Conservation (phyloP, 2,797 vertebrate genomes). For the Acanthurus tractus region DNA sequence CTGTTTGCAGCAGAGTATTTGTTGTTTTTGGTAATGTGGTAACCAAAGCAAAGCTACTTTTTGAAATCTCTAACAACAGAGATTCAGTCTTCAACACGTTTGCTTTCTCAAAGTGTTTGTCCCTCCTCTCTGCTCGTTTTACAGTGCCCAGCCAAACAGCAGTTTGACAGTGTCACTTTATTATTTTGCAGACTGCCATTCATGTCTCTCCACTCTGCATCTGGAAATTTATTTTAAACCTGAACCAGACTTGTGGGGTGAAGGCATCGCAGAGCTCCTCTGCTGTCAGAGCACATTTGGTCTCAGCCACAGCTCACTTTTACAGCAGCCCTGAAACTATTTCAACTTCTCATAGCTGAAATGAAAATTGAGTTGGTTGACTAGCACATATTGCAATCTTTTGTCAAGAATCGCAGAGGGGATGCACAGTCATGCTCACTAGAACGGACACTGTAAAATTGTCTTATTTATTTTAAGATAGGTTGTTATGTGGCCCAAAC, state of each 20-base stretch:
- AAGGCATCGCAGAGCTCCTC: constrained; percentile 38
- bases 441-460: constrained; percentile 38
- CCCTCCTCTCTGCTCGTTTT: background rate
- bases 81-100: background rate
- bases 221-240: constrained; percentile 65
- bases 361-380: constrained; percentile 17
- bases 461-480: constrained; percentile 61
- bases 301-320: constrained; percentile 49
- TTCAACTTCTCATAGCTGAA: constrained; percentile 33
- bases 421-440: constrained; percentile 19
- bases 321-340: constrained; percentile 34
- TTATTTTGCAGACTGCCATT: constrained; percentile 26
- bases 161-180: constrained; percentile 12
- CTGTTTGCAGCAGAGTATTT: constrained; percentile 13
- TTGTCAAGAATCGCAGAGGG: constrained; percentile 9
- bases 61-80: background rate
- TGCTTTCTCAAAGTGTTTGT: background rate
- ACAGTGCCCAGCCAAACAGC: constrained; percentile 11
- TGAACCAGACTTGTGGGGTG: constrained; percentile 35
- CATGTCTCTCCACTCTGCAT: constrained; percentile 37
- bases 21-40: constrained; percentile 43
- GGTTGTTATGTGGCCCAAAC: constrained; percentile 32
- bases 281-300: constrained; percentile 55
- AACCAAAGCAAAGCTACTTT: constrained; percentile 2
- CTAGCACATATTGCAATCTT: constrained; percentile 13